These are phyloP conservation scores for Chlorops oryzae DNA, from an alignment of 1,140 invertebrate genomes.

Conservation along the genomic window DNA sequence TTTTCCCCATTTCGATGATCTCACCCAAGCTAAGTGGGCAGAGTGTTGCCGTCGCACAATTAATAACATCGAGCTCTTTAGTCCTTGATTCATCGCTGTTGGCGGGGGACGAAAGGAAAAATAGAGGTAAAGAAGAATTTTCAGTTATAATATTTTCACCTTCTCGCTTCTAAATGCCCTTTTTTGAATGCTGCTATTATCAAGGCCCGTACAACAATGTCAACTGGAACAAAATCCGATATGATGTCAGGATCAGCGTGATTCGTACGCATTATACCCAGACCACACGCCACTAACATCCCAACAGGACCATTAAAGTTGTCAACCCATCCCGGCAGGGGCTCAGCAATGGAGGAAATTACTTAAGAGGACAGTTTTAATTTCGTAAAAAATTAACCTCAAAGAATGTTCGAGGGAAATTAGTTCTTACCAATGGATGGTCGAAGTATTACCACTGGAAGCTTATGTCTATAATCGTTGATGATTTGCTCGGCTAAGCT, in stretches of 20 bases:
- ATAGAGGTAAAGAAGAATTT: too few relatives aligned
- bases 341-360: constrained; percentile 59
- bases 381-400: not conserved
- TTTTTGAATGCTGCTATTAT: constrained; percentile 69
- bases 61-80: constrained; percentile 55
- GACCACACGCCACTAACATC: constrained; percentile 62
- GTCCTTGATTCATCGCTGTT: constrained; percentile 3
- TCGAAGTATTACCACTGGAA: constrained; percentile 79
- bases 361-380: constrained; percentile 47
- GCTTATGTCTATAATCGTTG: constrained; percentile 58
- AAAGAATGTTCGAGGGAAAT: not conserved
- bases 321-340: constrained; percentile 81
- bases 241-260: constrained; percentile 57
- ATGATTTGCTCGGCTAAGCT: constrained; percentile 72
- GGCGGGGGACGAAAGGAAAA: constrained; percentile 7
- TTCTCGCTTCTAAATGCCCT: too few relatives aligned
- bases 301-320: constrained; percentile 91
- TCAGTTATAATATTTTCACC: not conserved
- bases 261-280: constrained; percentile 62
- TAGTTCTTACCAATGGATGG: constrained; percentile 76
- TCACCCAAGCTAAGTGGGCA: constrained; percentile 64
- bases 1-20: constrained; percentile 53
- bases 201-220: constrained; percentile 75
- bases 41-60: constrained; percentile 58
- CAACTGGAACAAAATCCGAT: constrained; percentile 81